A percentile compares a stretch with the other conserved stretches of the same genome.
These are phyloP conservation scores for Corythornis leucogaster DNA, from an alignment of 2,797 vertebrate genomes.

Conservation along the genomic window DNA sequence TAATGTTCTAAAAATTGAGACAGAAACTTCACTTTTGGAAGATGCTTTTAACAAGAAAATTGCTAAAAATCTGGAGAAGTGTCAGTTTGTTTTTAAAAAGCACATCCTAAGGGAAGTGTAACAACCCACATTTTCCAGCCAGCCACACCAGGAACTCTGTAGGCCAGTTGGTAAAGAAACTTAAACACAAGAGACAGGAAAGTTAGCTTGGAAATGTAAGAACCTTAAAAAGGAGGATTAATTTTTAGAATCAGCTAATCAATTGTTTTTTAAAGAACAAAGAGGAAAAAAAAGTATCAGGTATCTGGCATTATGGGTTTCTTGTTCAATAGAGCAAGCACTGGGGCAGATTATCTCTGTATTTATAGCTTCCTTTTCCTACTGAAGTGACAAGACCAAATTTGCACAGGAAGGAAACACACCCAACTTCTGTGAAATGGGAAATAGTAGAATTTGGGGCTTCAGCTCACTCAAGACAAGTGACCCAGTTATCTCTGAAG, in stretches of 20 bases:
- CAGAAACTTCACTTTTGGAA: background rate
- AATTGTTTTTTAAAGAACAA: background rate
- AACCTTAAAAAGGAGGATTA: background rate
- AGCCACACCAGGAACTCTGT: background rate
- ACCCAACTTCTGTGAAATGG: background rate
- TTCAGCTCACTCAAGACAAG: background rate
- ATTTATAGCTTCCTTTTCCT: background rate
- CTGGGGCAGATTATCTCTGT: background rate
- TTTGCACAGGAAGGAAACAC: background rate
- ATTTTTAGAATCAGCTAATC: background rate
- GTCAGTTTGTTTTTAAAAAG: background rate
- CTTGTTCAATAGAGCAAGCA: background rate
- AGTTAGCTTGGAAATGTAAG: background rate
- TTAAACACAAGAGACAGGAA: background rate
- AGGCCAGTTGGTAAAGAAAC: background rate
- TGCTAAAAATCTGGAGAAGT: background rate
- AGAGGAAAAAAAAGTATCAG: background rate
- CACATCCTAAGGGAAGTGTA: background rate
- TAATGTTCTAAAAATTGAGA: background rate
- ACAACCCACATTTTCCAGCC: background rate
- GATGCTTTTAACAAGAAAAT: background rate
- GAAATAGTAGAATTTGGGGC: background rate
- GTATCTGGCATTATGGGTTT: background rate
- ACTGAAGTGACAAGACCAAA: background rate
- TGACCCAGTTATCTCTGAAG: rapidly evolving